Evolutionary conservation across 2,888 invertebrate genomes (phyloP), one percentile per base, ranked within the genome.

Genomic region (Antitype chi): DNA sequence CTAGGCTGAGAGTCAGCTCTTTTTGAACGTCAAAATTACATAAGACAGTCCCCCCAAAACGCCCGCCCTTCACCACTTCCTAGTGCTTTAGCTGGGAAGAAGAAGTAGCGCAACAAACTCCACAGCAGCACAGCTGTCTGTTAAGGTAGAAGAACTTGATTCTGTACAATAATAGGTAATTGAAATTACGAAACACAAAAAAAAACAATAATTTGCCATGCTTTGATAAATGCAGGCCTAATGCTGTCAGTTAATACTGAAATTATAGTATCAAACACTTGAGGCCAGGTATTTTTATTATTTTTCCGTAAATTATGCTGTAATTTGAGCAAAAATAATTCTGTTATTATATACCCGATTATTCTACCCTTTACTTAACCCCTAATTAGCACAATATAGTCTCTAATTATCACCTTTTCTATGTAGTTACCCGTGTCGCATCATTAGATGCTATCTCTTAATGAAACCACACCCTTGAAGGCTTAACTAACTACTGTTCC

Each of bases 391-490:
- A 38, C 4, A 52, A 4, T 62, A 59, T 59, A 17, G 25, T 15
- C 2, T 11, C 32, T n/a, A 82, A 82, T 78, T 47, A 76, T 20
- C 32, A 47, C 77, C 23, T 47, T 28, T 38, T 17, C 23, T n/a
- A n/a, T 52, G 17, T 17, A 52, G 9, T 23, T 11, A 71, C 57
- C 62, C 60, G 23, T 68, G 73, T 52, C 23, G 49, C 43, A 20
- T 17, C 70, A 38, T 57, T 62, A 62, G 52, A 70, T 53, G 13
- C 1, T 63, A 85, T 81, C 85, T 13, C 20, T 5, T 81, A 85
- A 81, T 85, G 52, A 49, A 55, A 17, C 17, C 67, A 25, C 67
- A 64, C 81, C 75, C 76, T n/a, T 23, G 49, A 55, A 53, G 38
- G 7, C 23, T 43, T 11, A 32, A 85, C 25, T 47, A 60, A 82